phyloP scores from a whole-genome alignment of 1,140 invertebrate genomes.

The Lasioglossum albipes region DNA sequence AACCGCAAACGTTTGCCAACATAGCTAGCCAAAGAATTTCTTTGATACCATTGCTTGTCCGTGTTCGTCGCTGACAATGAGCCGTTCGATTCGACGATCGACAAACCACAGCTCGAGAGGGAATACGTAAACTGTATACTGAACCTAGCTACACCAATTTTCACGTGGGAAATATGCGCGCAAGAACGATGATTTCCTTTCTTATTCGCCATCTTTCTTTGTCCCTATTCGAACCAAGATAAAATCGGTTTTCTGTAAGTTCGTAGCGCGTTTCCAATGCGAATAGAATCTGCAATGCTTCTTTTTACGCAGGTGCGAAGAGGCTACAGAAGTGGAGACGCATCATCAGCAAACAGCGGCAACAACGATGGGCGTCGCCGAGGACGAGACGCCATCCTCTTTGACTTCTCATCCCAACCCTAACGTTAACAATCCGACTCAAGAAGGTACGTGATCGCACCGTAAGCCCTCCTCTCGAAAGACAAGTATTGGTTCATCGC shows the following conservation, averaged over 20 bases:
- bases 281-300: not conserved
- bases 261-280: no score
- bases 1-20: slow-evolving; percentile 10
- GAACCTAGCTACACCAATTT: no score
- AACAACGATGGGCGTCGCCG: slow-evolving; percentile 76
- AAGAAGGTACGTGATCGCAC: slow-evolving; percentile 71
- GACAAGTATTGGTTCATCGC: no score
- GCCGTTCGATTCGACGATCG: no score
- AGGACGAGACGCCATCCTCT: slow-evolving; percentile 76
- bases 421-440: slow-evolving; percentile 72
- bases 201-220: no score
- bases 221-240: no score
- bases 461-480: not conserved
- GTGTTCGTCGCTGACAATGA: not conserved
- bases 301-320: slow-evolving; percentile 72
- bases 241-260: no score
- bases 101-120: no score
- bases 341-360: slow-evolving; percentile 76
- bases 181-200: no score
- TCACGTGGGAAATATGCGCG: no score
- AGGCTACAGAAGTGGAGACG: slow-evolving; percentile 76
- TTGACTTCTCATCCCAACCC: slow-evolving; percentile 76
- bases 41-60: not conserved
- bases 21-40: not conserved
- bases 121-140: no score